Conservation (phyloP, 1,140 invertebrate species). For the Paraescarpia echinospica region DNA sequence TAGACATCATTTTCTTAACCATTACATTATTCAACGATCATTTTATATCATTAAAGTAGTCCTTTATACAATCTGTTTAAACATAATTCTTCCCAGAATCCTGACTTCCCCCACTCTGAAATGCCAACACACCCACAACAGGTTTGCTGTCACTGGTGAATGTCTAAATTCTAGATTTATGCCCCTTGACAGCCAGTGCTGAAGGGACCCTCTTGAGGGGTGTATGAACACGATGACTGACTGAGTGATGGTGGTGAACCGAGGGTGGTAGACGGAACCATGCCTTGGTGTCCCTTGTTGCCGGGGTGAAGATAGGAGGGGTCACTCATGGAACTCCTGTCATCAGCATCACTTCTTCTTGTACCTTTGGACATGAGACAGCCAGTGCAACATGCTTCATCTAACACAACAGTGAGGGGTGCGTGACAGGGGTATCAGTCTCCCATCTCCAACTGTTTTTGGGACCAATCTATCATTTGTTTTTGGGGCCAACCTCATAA, state of each 20-base stretch:
- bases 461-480: too few relatives aligned
- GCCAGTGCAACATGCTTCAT: not conserved
- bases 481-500: too few relatives aligned
- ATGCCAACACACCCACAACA: not conserved
- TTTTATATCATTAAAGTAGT: not conserved
- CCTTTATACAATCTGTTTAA: not conserved
- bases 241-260: not conserved
- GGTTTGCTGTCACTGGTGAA: not conserved
- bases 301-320: not conserved
- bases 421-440: too few relatives aligned
- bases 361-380: constrained; percentile 2
- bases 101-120: not conserved
- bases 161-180: not conserved
- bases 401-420: too few relatives aligned
- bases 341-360: not conserved
- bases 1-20: not conserved
- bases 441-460: too few relatives aligned
- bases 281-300: too few relatives aligned
- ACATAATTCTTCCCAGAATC: not conserved
- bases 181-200: too few relatives aligned
- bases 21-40: not conserved
- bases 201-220: too few relatives aligned
- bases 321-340: too few relatives aligned
- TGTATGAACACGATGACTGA: not conserved
- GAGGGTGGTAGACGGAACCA: not conserved